Evolutionary conservation across 2,113 vertebrate species (phyloP).

Genomic region (Gallinago undulata): DNA sequence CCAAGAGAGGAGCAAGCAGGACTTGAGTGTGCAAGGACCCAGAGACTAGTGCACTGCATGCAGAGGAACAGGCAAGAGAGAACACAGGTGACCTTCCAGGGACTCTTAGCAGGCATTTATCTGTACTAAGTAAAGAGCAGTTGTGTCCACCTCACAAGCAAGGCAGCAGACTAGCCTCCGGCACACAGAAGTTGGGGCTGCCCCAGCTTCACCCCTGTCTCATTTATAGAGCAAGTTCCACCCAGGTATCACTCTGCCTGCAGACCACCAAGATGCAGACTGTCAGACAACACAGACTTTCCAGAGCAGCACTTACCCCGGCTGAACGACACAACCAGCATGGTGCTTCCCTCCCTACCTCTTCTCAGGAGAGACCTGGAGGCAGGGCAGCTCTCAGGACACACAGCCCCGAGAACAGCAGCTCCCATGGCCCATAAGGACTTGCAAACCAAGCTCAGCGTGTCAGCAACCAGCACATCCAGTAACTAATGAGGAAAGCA

Average conservation of each 20-base stretch:
- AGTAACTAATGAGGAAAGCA: not conserved
- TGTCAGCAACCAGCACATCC: not conserved
- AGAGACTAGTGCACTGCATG: accelerated
- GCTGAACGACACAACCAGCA: not conserved
- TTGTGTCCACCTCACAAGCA: not conserved
- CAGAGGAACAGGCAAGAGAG: not conserved
- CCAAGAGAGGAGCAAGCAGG: not conserved
- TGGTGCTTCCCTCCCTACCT: not conserved
- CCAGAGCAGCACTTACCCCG: not conserved
- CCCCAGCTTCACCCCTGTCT: not conserved
- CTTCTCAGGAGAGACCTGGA: not conserved
- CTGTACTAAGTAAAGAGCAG: not conserved
- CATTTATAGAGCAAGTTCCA: not conserved
- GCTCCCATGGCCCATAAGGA: not conserved
- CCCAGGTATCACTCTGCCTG: not conserved
- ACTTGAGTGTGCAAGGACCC: not conserved
- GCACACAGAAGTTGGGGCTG: not conserved
- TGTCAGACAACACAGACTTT: not conserved
- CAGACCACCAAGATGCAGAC: not conserved
- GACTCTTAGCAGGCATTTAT: not conserved
- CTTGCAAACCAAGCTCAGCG: not conserved
- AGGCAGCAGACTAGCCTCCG: not conserved
- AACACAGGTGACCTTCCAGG: not conserved
- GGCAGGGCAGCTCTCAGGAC: not conserved
- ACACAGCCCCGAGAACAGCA: not conserved